Percentiles rank a stretch among this genome's conserved stretches.
Conservation (phyloP, 1,140 invertebrate genomes). For the Centruroides sculpturatus region DNA sequence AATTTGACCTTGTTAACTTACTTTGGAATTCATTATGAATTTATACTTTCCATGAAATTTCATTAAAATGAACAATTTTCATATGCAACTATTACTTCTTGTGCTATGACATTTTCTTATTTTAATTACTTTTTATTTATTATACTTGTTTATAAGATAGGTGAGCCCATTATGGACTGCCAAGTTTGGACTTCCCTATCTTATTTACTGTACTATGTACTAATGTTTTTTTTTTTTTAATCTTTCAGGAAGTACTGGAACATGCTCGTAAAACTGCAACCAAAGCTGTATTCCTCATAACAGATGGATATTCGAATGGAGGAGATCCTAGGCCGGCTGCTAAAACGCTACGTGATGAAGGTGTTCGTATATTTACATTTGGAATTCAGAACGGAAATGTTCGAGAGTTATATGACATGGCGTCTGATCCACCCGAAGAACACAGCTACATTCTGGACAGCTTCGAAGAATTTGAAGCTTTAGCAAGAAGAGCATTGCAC, state of each 20-base stretch:
- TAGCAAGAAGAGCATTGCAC: conserved; percentile 50
- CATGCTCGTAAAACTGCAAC: conserved; percentile 35
- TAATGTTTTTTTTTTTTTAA: too few species aligned
- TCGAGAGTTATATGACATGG: conserved; percentile 38
- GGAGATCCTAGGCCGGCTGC: conserved; percentile 47
- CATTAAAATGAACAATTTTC: too few species aligned
- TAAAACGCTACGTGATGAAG: conserved; percentile 34
- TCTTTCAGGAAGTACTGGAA: conserved; percentile 33
- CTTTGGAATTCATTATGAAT: too few species aligned
- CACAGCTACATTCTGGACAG: conserved; percentile 52
- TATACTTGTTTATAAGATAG: too few species aligned
- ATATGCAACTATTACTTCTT: too few species aligned
- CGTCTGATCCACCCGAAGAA: conserved; percentile 44
- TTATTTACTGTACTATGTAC: too few species aligned
- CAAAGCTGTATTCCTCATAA: conserved; percentile 50
- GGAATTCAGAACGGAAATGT: conserved; percentile 53
- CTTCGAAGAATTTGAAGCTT: conserved; percentile 53
- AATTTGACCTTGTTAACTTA: too few species aligned
- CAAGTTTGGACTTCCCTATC: too few species aligned
- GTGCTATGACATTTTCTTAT: too few species aligned
- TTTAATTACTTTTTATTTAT: too few species aligned
- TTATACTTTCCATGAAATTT: too few species aligned
- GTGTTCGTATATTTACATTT: conserved; percentile 48
- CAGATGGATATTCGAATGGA: conserved; percentile 57
- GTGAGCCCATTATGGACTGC: too few species aligned